Base-by-base conservation (phyloP, 2,797 vertebrate species). In the Syngnathus acus region DNA sequence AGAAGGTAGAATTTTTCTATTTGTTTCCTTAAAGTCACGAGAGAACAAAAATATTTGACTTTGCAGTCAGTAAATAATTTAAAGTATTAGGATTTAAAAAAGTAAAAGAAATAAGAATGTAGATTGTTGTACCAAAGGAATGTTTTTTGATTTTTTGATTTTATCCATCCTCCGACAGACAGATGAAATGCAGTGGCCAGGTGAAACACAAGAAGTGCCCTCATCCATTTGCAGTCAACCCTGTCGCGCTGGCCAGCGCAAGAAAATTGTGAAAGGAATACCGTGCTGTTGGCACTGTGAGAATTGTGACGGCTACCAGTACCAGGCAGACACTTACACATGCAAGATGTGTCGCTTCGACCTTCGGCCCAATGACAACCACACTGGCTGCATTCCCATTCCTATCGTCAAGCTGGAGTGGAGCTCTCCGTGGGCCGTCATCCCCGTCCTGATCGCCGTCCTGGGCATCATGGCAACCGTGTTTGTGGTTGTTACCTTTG, bases 281-380 rank as follows among this genome's bases (percentile, higher is more conserved):
- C 93, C 95, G 2, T 98, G 96, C 84, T 98, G 96, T 68, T 98
- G 96, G 96, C 95, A 96, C 89, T 98, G 96, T 0, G 96, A 98
- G 81, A 94, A 92, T 63, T 98, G 96, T 48, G 94, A 96, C 0
- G 95, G 95, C 3, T 98, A 97, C 88, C 95, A 98, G 89, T 97
- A 95, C 81, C 95, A 96, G 82, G 93, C 92, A 50, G 96, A 98
- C 19, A 93, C 93, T 68, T 94, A 91, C 86, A 94, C 91, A 84
- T 98, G 95, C 79, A 96, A 96, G 89, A 92, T 94, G 69, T 98
- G 95, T 74, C 94, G 92, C 69, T 95, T 95, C 38, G 93, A 95
- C 68, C 90, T 94, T 88, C 88, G 94, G 62, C 96, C 96, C 71
- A 97, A 96, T 0, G 88, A 90, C 58, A 98, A 98, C 88, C 94